Base-by-base conservation (phyloP, 2,888 invertebrate genomes). In the Morpho achilles region DNA sequence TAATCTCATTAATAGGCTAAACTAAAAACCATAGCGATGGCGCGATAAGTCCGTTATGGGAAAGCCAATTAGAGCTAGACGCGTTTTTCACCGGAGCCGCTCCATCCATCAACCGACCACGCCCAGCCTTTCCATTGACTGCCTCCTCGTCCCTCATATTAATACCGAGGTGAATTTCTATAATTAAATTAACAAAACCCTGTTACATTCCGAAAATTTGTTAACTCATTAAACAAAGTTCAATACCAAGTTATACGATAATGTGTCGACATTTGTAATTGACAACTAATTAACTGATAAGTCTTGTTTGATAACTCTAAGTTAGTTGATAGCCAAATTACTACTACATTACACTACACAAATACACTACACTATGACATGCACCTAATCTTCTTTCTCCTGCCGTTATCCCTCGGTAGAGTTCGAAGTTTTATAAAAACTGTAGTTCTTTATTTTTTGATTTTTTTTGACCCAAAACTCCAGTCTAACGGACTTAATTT, bases 91-190 rank as follows among this genome's bases (percentile, higher is more conserved):
- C 80, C 76, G 77, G 80, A 79, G 74, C 70, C 70, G 69, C 71
- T 74, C 75, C 83, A 86, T 87, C 83, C 81, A 86, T 87, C 85
- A 87, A 76, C 63, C 68, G 56, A 76, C 80, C 79, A 80, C 87
- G 84, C 86, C 84, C 79, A 62, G 55, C 45, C 66, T 64, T 69
- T 69, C 66, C 69, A 63, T 60, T 65, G 56, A 62, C 62, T 68
- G 69, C 65, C 63, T 61, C 61, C 52, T 58, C 57, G 62, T 59
- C 53, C 65, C 62, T 66, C 64, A 62, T 54, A 58, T 50, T 49
- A 55, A 50, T 58, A 56, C 50, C 47, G 47, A 53, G 59, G 59
- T 58, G 47, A 47, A 61, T 55, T 56, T 59, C 46, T 61, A 57
- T 61, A 62, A 66, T 66, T 66, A 64, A 64, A 61, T 64, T 64